These are phyloP conservation scores for Notarius quadriscutis DNA, from an alignment of 2,113 vertebrate species.

Conservation along the genomic window DNA sequence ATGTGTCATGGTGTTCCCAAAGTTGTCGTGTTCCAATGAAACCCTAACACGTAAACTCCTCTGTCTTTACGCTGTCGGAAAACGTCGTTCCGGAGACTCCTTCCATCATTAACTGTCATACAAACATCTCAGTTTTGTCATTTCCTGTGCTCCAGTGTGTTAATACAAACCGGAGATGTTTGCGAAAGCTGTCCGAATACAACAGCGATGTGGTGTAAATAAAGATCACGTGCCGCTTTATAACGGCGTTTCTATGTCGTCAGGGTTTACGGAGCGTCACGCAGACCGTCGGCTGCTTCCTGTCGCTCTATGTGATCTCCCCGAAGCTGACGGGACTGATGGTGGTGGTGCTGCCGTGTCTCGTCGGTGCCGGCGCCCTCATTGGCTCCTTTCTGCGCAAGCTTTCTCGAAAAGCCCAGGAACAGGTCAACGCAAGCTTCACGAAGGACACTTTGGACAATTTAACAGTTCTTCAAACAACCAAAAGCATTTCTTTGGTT, in stretches of 20 bases:
- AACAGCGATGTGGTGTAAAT: not conserved
- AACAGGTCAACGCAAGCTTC: conserved; percentile 76
- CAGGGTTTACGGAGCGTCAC: conserved; percentile 88
- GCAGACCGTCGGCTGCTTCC: conserved; percentile 85
- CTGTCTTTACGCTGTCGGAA: not conserved
- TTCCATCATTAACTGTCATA: not conserved
- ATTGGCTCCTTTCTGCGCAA: conserved; percentile 84
- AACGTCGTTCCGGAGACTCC: not conserved
- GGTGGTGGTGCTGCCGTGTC: conserved; percentile 77
- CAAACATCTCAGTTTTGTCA: not conserved
- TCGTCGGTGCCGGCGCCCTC: conserved; percentile 82
- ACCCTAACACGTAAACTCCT: not conserved
- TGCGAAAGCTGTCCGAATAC: too few relatives aligned
- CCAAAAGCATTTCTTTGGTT: not conserved
- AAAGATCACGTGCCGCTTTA: not conserved
- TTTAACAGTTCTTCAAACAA: not conserved
- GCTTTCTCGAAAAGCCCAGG: conserved; percentile 86
- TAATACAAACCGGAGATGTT: not conserved
- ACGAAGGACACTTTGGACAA: not conserved
- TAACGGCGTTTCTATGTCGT: conserved; percentile 19
- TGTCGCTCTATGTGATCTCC: conserved; percentile 89
- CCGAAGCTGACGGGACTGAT: conserved; percentile 86
- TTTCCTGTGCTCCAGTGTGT: not conserved
- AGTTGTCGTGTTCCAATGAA: too few relatives aligned
- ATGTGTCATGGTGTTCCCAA: not conserved